Evolutionary conservation across 2,888 invertebrate genomes (phyloP).

Genomic region (Altica lythri): DNA sequence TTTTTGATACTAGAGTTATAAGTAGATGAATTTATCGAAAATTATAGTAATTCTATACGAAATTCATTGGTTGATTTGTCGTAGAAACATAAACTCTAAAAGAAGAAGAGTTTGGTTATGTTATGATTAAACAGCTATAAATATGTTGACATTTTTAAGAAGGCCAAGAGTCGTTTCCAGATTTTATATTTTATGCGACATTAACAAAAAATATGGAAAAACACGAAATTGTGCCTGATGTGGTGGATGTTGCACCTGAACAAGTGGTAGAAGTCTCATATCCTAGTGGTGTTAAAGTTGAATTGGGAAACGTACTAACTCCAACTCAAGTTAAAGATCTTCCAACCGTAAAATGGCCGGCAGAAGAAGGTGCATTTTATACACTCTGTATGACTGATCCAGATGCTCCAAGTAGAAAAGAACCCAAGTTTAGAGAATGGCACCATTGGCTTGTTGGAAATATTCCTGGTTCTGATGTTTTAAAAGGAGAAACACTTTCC

Average conservation of each 20-base stretch:
- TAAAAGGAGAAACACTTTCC: conserved; percentile 73
- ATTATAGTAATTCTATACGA: too few relatives aligned
- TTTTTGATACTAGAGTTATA: too few relatives aligned
- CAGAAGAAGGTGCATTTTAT: conserved; percentile 58
- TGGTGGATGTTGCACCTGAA: conserved; percentile 49
- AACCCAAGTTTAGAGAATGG: conserved; percentile 84
- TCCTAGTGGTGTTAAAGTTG: conserved; percentile 45
- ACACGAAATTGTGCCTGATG: conserved; percentile 51
- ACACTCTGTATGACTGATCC: conserved; percentile 71
- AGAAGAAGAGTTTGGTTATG: too few relatives aligned
- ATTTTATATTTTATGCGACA: conserved; percentile 36
- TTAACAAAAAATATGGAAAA: conserved; percentile 46
- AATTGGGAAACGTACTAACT: conserved; percentile 47
- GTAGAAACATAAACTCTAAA: too few relatives aligned
- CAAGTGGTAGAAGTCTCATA: conserved; percentile 43
- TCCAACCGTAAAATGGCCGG: conserved; percentile 62
- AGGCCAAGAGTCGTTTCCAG: conserved; percentile 14
- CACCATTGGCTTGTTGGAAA: conserved; percentile 91
- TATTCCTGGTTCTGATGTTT: conserved; percentile 74
- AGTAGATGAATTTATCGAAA: too few relatives aligned
- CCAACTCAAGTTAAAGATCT: conserved; percentile 49
- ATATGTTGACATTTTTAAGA: conserved; percentile 14
- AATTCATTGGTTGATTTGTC: too few relatives aligned
- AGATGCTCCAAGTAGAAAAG: conserved; percentile 83
- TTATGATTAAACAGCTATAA: too few relatives aligned